phyloP scores from a whole-genome alignment of 2,888 invertebrate species.

The Melitaea athalia region DNA sequence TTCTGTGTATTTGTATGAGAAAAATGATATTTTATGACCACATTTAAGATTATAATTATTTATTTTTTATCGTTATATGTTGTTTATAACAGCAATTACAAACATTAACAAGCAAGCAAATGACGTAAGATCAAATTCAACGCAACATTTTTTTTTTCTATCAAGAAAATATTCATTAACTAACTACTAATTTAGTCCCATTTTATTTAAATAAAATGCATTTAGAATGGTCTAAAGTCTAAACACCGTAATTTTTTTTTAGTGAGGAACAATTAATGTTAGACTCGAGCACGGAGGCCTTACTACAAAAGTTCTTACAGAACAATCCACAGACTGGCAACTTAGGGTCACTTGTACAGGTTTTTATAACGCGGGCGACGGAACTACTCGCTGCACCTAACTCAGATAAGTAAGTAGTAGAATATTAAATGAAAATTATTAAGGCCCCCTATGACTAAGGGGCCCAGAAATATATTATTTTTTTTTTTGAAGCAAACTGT shows the following conservation, averaged over 20 bases:
- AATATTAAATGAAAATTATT: not conserved
- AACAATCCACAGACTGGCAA: constrained; percentile 96
- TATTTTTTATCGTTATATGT: too few relatives aligned
- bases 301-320: constrained; percentile 88
- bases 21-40: too few relatives aligned
- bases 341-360: constrained; percentile 92
- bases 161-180: too few relatives aligned
- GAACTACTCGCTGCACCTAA: constrained; percentile 93
- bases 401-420: constrained; percentile 89
- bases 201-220: too few relatives aligned
- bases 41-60: too few relatives aligned
- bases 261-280: constrained; percentile 91
- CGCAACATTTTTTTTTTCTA: too few relatives aligned
- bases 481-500: not conserved
- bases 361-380: constrained; percentile 90
- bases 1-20: too few relatives aligned
- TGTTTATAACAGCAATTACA: too few relatives aligned
- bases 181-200: too few relatives aligned
- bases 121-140: too few relatives aligned
- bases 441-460: not conserved
- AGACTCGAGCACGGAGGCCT: constrained; percentile 89
- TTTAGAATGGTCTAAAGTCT: too few relatives aligned
- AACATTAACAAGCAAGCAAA: too few relatives aligned
- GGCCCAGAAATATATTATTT: not conserved
- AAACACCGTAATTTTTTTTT: constrained; percentile 41